phyloP scores from a whole-genome alignment of 2,113 vertebrate species.

The Oncorhynchus nerka region DNA sequence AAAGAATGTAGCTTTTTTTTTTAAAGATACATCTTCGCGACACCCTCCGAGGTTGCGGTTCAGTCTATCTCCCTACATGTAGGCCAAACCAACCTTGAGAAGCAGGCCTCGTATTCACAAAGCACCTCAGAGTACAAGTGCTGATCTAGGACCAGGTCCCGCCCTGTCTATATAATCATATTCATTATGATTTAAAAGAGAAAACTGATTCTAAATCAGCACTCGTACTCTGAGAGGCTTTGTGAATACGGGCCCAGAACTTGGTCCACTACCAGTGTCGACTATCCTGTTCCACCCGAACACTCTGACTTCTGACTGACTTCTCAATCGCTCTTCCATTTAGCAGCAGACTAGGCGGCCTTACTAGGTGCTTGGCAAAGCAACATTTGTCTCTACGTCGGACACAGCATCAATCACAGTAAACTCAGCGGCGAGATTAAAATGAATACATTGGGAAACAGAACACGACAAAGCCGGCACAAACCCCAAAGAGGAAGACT shows the following conservation, averaged over 20 bases:
- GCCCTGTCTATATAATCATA: neutral
- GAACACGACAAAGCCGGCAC: conserved; percentile 62
- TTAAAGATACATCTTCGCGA: neutral
- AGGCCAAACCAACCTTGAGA: no score
- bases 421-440: conserved; percentile 60
- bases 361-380: conserved; percentile 55
- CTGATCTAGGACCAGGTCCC: neutral
- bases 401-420: conserved; percentile 55
- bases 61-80: neutral
- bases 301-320: conserved; percentile 22
- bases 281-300: conserved; percentile 33
- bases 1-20: neutral
- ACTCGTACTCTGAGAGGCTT: neutral
- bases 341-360: conserved; percentile 59
- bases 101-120: no score
- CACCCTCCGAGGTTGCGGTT: neutral
- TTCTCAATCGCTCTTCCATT: conserved; percentile 45
- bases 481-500: conserved; percentile 41
- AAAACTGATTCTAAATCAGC: neutral
- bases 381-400: conserved; percentile 31
- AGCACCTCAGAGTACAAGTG: no score
- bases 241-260: conserved; percentile 17
- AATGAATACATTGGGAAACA: conserved; percentile 67
- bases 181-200: neutral
- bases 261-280: conserved; percentile 51